Evolutionary conservation across 2,113 vertebrate genomes (phyloP).

Genomic region (Sceloporus undulatus): DNA sequence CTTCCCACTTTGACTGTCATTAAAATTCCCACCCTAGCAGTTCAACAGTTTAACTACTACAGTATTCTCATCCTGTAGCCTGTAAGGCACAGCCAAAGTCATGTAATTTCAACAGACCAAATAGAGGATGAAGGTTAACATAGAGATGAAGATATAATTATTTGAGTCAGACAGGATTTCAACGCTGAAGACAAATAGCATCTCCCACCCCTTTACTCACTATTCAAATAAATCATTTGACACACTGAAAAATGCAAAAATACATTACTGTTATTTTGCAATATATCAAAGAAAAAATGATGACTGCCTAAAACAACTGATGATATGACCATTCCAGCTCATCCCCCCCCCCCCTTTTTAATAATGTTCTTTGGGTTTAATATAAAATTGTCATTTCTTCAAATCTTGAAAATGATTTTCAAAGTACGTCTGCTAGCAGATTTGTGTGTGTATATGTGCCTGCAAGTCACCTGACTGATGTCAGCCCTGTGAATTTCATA

Average conservation of each 20-base stretch:
- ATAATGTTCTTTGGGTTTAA: conserved; percentile 12
- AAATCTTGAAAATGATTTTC: conserved; percentile 1
- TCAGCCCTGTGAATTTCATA: no score
- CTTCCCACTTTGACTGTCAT: conserved; percentile 41
- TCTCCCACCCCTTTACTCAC: conserved; percentile 73
- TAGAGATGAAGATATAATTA: conserved; percentile 70
- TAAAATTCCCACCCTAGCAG: conserved; percentile 58
- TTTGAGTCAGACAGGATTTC: conserved; percentile 71
- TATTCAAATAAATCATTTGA: conserved; percentile 69
- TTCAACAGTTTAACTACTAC: conserved; percentile 57
- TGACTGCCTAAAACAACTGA: conserved; percentile 44
- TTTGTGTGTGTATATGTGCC: no score
- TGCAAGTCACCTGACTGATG: no score
- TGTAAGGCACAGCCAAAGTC: conserved; percentile 69
- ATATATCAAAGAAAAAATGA: background rate
- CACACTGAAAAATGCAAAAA: conserved; percentile 58
- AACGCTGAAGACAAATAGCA: conserved; percentile 72
- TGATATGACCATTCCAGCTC: conserved; percentile 15
- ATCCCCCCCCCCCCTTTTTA: conserved; percentile 15
- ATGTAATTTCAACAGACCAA: conserved; percentile 73
- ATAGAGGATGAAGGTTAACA: conserved; percentile 72
- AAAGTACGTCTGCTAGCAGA: background rate
- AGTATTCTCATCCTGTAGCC: conserved; percentile 67
- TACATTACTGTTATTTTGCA: background rate
- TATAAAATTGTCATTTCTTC: conserved; percentile 42